Percentiles rank a stretch among this genome's conserved stretches.
phyloP scores from a whole-genome alignment of 1,140 invertebrate genomes.

The Eueides isabella region DNA sequence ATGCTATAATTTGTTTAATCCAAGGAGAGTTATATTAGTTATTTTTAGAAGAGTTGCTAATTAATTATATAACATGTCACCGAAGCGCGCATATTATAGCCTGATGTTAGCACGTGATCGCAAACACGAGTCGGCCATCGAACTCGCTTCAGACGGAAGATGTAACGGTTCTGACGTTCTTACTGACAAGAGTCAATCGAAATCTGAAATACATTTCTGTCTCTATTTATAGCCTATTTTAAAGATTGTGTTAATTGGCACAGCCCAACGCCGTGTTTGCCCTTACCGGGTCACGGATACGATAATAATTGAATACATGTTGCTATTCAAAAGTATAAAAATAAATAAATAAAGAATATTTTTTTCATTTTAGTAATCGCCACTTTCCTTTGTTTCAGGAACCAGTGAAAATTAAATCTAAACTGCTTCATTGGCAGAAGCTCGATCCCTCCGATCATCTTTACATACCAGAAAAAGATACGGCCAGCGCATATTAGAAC shows the following conservation, averaged over 20 bases:
- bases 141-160: neutral
- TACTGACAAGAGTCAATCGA: too few relatives aligned
- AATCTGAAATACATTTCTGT: too few relatives aligned
- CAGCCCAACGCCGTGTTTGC: too few relatives aligned
- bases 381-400: conserved; percentile 58
- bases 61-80: neutral
- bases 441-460: conserved; percentile 73
- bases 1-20: too few relatives aligned
- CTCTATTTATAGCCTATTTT: too few relatives aligned
- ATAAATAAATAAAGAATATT: neutral
- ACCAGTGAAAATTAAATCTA: conserved; percentile 70
- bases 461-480: conserved; percentile 59
- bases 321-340: neutral
- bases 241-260: too few relatives aligned
- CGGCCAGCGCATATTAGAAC: conserved; percentile 38
- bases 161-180: neutral
- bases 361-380: neutral
- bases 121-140: neutral
- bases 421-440: conserved; percentile 73
- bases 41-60: neutral
- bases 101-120: neutral
- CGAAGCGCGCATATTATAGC: neutral
- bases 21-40: too few relatives aligned
- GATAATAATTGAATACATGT: neutral
- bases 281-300: too few relatives aligned